Evolutionary conservation across 2,797 vertebrate species (phyloP).

Genomic region (Dendrocincla tyrannina): DNA sequence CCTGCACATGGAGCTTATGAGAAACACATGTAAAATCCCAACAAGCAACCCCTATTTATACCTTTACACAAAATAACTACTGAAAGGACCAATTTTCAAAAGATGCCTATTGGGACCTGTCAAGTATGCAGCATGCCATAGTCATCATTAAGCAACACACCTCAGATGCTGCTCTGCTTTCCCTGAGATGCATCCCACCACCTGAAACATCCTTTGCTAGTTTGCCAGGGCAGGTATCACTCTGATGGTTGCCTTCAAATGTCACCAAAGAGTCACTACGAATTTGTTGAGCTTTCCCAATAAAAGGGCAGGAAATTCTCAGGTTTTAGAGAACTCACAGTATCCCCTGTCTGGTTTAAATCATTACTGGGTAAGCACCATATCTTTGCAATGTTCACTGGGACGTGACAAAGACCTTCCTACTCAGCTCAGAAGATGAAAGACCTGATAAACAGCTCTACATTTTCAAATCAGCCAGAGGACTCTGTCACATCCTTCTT

Average conservation of each 20-base stretch:
- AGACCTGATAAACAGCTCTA: not conserved
- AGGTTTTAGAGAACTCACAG: not conserved
- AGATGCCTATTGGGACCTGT: not conserved
- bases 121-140: not conserved
- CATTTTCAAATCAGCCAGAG: not conserved
- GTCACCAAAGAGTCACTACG: not conserved
- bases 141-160: not conserved
- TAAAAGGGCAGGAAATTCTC: not conserved
- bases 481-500: not conserved
- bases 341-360: not conserved
- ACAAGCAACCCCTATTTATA: slow-evolving; percentile 45
- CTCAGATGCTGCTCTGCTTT: not conserved
- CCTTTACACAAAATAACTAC: slow-evolving; percentile 50
- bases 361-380: not conserved
- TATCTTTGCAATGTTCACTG: not conserved
- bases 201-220: not conserved
- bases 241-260: not conserved
- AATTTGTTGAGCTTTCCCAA: not conserved
- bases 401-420: not conserved
- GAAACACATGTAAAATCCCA: slow-evolving; percentile 64
- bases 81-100: slow-evolving; percentile 59
- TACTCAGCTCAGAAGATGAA: not conserved
- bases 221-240: not conserved
- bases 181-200: not conserved
- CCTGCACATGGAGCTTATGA: slow-evolving; percentile 53